These are phyloP conservation scores for Herminia tarsipennalis DNA, from an alignment of 2,888 invertebrate genomes.

Conservation along the genomic window DNA sequence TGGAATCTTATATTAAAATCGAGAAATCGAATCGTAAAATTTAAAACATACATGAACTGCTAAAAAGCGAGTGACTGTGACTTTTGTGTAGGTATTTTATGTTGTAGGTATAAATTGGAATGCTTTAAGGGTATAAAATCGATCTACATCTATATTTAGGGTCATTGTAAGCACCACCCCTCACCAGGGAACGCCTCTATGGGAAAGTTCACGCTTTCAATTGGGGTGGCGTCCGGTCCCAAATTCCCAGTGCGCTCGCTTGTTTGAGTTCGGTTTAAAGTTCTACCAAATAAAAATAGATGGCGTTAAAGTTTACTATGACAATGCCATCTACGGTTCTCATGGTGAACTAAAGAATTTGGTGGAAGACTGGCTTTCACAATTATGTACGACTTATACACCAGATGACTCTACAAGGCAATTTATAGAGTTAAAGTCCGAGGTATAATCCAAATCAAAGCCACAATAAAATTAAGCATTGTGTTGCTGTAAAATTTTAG, in stretches of 20 bases:
- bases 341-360: conserved; percentile 14
- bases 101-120: neutral
- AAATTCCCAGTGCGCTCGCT: too few relatives aligned
- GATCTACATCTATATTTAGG: conserved; percentile 41
- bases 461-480: too few relatives aligned
- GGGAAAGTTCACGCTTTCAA: conserved; percentile 37
- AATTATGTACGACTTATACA: conserved; percentile 9
- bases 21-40: too few relatives aligned
- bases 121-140: neutral
- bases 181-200: conserved; percentile 61
- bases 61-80: too few relatives aligned
- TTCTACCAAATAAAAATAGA: conserved; percentile 47
- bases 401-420: conserved; percentile 32
- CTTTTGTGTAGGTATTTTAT: too few relatives aligned
- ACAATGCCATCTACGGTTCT: conserved; percentile 51
- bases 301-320: conserved; percentile 44
- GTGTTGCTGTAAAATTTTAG: too few relatives aligned
- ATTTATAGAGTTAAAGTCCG: neutral
- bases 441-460: too few relatives aligned
- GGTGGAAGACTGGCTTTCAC: conserved; percentile 2
- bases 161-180: conserved; percentile 62
- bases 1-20: too few relatives aligned
- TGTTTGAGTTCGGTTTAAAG: conserved; percentile 19
- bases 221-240: conserved; percentile 19
- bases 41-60: too few relatives aligned